A percentile compares a stretch with the other conserved stretches of the same genome.
Conservation (phyloP, 1,140 invertebrate genomes). For the Pseudomyrmex pallidus region DNA sequence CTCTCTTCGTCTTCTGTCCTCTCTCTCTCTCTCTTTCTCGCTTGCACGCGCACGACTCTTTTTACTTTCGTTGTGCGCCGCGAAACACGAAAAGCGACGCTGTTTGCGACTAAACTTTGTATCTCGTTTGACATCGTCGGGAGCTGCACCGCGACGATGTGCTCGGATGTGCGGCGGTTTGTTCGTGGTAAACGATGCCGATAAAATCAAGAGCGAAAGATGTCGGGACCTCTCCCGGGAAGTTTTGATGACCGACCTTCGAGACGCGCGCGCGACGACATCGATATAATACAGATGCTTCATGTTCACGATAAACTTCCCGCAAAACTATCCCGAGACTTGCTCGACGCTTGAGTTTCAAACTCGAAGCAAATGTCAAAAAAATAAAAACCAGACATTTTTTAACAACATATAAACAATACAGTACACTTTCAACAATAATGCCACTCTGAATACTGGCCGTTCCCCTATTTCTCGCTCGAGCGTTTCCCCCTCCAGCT, state of each 20-base stretch:
- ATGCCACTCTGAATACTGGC: no score
- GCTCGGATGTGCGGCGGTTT: not conserved
- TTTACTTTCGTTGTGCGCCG: conserved; percentile 31
- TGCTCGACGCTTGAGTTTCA: no score
- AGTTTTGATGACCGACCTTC: conserved; percentile 39
- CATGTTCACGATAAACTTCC: not conserved
- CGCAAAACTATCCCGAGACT: not conserved
- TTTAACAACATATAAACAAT: no score
- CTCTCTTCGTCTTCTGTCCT: not conserved
- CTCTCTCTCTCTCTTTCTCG: not conserved
- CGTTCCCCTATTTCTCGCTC: no score
- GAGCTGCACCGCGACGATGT: conserved; percentile 14
- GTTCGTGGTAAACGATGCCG: not conserved
- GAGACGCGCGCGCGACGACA: conserved; percentile 10
- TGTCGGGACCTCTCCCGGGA: conserved; percentile 10
- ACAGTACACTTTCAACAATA: no score
- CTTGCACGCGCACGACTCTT: conserved; percentile 14
- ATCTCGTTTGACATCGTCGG: conserved; percentile 47
- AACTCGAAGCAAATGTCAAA: no score
- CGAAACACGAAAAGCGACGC: conserved; percentile 28
- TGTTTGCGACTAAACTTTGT: conserved; percentile 47
- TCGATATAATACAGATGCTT: not conserved
- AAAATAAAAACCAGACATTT: no score
- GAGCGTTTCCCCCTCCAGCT: no score
- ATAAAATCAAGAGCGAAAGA: conserved; percentile 53